Evolutionary conservation across 1,140 invertebrate genomes (phyloP).

Genomic region (Carcinoscorpius rotundicauda): DNA sequence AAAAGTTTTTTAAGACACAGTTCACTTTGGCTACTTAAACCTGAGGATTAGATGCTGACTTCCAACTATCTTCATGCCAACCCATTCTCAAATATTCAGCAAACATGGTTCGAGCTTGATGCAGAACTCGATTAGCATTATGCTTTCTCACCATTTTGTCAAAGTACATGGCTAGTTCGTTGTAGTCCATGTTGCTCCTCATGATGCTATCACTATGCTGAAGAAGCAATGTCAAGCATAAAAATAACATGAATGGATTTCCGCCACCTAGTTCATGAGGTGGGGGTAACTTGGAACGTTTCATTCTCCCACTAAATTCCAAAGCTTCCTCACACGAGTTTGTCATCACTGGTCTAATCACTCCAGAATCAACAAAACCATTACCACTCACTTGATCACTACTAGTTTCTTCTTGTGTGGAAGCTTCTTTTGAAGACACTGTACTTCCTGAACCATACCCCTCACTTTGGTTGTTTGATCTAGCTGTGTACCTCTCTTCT

Average conservation of each 20-base stretch:
- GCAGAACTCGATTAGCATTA: slow-evolving; percentile 74
- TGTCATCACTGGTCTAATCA: slow-evolving; percentile 18
- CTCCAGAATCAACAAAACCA: slow-evolving; percentile 5
- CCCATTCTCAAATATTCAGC: slow-evolving; percentile 14
- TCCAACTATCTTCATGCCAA: slow-evolving; percentile 12
- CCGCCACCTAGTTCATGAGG: slow-evolving; percentile 78
- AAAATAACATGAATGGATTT: slow-evolving; percentile 92
- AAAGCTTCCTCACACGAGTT: slow-evolving; percentile 47
- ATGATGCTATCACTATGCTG: slow-evolving; percentile 88
- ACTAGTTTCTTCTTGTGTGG: slow-evolving; percentile 5
- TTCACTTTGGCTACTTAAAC: too few species aligned
- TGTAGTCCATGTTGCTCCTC: slow-evolving; percentile 78
- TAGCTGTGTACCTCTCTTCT: slow-evolving; percentile 1
- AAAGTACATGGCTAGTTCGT: slow-evolving; percentile 94
- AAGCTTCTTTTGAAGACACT: slow-evolving; percentile 9
- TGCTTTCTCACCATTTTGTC: slow-evolving; percentile 93
- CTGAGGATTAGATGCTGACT: neutral
- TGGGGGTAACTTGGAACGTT: slow-evolving; percentile 49
- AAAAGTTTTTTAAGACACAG: too few species aligned
- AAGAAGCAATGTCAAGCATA: slow-evolving; percentile 76
- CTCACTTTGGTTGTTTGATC: neutral
- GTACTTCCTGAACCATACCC: slow-evolving; percentile 1
- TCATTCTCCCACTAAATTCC: slow-evolving; percentile 17
- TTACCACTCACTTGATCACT: neutral
- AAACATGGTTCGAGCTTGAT: slow-evolving; percentile 53